Conservation (phyloP, 2,113 vertebrate genomes). For the Peromyscus californicus region DNA sequence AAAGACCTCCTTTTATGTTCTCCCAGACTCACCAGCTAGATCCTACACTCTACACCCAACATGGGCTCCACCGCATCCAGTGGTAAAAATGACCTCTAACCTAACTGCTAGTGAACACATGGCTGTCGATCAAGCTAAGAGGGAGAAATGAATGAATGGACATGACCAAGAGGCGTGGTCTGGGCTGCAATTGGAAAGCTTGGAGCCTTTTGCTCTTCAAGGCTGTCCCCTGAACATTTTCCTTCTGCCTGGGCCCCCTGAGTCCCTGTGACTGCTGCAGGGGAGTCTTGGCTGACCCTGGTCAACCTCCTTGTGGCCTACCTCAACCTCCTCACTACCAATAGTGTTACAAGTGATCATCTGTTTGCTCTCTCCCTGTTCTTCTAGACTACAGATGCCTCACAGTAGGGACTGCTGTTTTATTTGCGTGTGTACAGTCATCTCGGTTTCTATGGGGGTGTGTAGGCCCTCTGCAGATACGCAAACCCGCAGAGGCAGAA, state of each 20-base stretch:
- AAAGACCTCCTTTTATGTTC: background rate
- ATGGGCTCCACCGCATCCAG: too few relatives aligned
- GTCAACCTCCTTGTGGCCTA: background rate
- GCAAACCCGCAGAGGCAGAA: background rate
- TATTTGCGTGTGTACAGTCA: too few relatives aligned
- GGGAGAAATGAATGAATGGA: background rate
- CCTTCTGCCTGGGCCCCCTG: too few relatives aligned
- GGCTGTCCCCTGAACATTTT: background rate
- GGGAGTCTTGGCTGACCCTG: background rate
- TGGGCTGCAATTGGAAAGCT: background rate
- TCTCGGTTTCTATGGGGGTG: background rate
- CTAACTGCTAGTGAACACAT: background rate
- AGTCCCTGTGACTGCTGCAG: too few relatives aligned
- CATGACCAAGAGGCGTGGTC: fast-evolving
- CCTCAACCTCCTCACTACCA: background rate
- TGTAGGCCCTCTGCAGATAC: background rate
- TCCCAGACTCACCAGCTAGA: background rate
- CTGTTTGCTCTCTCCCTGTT: background rate
- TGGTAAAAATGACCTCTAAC: background rate
- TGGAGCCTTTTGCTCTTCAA: background rate
- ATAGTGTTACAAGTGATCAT: background rate
- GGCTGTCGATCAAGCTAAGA: background rate
- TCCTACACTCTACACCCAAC: background rate
- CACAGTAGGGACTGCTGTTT: background rate
- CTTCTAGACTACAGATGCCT: background rate